Percentiles rank a stretch among this genome's conserved stretches.
Evolutionary conservation across 92 coral and sea anemone species (phyloP).

Genomic region (Epizoanthus rinbou): DNA sequence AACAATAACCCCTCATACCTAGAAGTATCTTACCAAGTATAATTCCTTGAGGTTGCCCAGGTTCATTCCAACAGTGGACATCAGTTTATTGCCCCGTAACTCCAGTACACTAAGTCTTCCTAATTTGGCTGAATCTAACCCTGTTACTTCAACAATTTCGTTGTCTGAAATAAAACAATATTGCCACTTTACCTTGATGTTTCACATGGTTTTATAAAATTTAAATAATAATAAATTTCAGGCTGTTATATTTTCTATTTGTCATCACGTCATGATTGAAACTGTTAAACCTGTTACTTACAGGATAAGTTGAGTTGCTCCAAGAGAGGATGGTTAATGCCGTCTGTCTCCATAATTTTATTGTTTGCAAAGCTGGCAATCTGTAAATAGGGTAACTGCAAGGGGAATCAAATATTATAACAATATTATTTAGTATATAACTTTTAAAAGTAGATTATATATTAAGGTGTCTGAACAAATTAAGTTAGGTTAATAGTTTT

Average conservation of each 20-base stretch:
- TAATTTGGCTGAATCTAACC: conserved; percentile 77
- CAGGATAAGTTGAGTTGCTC: conserved; percentile 91
- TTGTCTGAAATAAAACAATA: conserved; percentile 56
- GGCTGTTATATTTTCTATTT: too few species aligned
- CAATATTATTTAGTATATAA: too few species aligned
- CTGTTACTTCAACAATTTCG: conserved; percentile 85
- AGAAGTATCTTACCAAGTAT: conserved; percentile 68
- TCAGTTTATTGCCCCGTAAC: conserved; percentile 87
- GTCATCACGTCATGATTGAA: background rate
- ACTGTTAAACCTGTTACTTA: conserved; percentile 41
- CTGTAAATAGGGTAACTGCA: conserved; percentile 91
- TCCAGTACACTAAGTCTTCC: conserved; percentile 79
- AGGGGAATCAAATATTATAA: background rate
- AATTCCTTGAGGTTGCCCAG: conserved; percentile 86
- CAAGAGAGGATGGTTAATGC: conserved; percentile 90
- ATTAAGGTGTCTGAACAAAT: too few species aligned
- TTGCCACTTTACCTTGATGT: too few species aligned
- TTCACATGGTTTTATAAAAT: too few species aligned
- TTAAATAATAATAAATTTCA: too few species aligned
- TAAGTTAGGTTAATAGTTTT: too few species aligned
- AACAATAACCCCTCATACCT: too few species aligned
- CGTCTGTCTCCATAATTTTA: conserved; percentile 91
- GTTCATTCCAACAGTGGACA: conserved; percentile 84
- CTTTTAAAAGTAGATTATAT: too few species aligned
- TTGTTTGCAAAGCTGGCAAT: conserved; percentile 96